Conservation (phyloP, 2,797 vertebrate genomes). For the Labeo calbasu region DNA sequence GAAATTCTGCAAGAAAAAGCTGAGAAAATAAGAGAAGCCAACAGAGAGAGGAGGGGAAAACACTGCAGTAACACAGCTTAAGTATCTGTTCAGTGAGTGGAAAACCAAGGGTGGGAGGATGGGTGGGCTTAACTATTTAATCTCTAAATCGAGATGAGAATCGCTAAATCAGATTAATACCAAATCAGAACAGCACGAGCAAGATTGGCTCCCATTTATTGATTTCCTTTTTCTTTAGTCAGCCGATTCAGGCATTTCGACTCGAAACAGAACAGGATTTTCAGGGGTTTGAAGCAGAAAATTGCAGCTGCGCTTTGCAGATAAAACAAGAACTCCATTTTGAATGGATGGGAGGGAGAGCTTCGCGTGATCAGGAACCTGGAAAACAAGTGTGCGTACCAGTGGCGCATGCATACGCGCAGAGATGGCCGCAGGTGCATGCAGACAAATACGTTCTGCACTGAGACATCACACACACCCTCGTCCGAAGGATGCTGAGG, state of each 20-base stretch:
- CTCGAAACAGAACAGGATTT: constrained; percentile 70
- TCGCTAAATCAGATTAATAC: constrained; percentile 71
- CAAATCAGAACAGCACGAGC: constrained; percentile 69
- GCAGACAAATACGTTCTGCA: neutral
- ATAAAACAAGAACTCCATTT: constrained; percentile 65
- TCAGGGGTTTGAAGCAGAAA: constrained; percentile 69
- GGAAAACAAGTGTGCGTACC: constrained; percentile 32
- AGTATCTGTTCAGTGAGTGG: constrained; percentile 52
- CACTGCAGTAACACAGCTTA: constrained; percentile 40
- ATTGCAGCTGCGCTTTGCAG: constrained; percentile 65
- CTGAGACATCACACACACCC: neutral
- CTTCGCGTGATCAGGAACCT: constrained; percentile 6
- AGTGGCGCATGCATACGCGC: neutral
- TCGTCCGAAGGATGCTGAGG: neutral
- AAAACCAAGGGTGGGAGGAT: constrained; percentile 49
- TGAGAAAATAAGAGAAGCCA: neutral
- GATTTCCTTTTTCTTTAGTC: constrained; percentile 68
- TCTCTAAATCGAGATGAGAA: constrained; percentile 66
- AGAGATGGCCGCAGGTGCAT: constrained; percentile 11
- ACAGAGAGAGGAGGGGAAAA: constrained; percentile 31
- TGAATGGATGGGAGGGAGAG: constrained; percentile 21
- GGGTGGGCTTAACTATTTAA: constrained; percentile 72
- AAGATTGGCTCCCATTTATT: constrained; percentile 72
- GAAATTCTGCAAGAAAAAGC: neutral
- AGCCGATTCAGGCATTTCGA: constrained; percentile 67